These are phyloP conservation scores for Leptura quadrifasciata DNA, from an alignment of 2,888 invertebrate species.

Conservation along the genomic window DNA sequence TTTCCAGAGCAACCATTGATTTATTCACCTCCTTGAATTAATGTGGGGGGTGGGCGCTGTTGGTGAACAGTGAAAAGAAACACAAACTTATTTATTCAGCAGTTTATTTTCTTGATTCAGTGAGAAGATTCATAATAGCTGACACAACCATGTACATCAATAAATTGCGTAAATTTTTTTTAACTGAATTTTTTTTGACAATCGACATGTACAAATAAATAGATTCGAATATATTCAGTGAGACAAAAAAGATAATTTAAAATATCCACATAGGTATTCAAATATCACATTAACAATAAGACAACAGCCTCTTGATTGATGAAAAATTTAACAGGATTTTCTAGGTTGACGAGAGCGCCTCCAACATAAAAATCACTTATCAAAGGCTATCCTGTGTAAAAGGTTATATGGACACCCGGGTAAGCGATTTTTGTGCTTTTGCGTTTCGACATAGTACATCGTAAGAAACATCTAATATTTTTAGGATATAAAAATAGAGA, in stretches of 20 bases:
- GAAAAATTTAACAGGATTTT: constrained; percentile 61
- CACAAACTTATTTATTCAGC: constrained; percentile 51
- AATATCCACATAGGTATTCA: constrained; percentile 71
- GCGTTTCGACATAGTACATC: constrained; percentile 30
- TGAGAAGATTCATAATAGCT: constrained; percentile 66
- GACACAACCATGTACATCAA: constrained; percentile 71
- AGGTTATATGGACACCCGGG: not conserved
- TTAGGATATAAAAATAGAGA: constrained; percentile 71
- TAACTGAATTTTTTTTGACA: constrained; percentile 62
- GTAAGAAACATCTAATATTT: constrained; percentile 69
- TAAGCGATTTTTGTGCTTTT: constrained; percentile 18
- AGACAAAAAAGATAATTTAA: constrained; percentile 59
- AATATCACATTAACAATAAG: constrained; percentile 74
- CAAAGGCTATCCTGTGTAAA: too few species aligned
- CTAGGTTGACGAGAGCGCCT: not conserved
- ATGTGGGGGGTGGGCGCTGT: too few species aligned
- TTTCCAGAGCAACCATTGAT: too few species aligned
- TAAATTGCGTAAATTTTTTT: constrained; percentile 66
- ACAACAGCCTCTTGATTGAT: constrained; percentile 70
- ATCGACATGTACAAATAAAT: constrained; percentile 72
- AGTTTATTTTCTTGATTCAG: constrained; percentile 63
- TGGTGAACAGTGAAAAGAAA: constrained; percentile 43
- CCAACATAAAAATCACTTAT: constrained; percentile 11
- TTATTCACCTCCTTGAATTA: too few species aligned
- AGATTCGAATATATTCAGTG: constrained; percentile 49